phyloP scores from a whole-genome alignment of 2,113 vertebrate species.

The Pomatostomus ruficeps region DNA sequence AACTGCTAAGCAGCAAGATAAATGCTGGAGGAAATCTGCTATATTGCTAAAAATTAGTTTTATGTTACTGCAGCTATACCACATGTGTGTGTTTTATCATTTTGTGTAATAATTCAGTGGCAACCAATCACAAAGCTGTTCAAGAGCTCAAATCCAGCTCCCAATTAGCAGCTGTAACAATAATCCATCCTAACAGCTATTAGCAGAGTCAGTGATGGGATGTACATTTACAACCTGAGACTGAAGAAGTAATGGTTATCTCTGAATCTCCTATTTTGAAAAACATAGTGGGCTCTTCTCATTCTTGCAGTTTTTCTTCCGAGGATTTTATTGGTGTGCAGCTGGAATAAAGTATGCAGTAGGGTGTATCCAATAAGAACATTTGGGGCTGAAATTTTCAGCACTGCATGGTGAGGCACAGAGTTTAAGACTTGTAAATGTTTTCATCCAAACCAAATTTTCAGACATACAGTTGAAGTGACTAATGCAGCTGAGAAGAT shows the following conservation, averaged over 20 bases:
- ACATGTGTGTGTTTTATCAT: not conserved
- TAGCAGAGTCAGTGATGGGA: not conserved
- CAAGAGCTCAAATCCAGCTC: not conserved
- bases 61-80: not conserved
- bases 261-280: not conserved
- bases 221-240: not conserved
- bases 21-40: not conserved
- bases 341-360: not conserved
- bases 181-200: not conserved
- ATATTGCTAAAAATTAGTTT: not conserved
- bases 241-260: not conserved
- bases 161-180: not conserved
- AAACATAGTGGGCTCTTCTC: not conserved
- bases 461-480: not conserved
- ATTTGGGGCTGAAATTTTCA: not conserved
- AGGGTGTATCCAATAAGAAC: not conserved
- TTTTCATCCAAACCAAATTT: not conserved
- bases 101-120: not conserved
- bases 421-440: not conserved
- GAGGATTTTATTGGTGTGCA: not conserved
- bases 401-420: not conserved
- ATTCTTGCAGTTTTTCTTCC: not conserved
- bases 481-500: not conserved
- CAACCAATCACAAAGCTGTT: not conserved
- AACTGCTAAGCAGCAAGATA: not conserved